Evolutionary conservation across 1,140 invertebrate species (phyloP).

Genomic region (Cyclargus thomasi): DNA sequence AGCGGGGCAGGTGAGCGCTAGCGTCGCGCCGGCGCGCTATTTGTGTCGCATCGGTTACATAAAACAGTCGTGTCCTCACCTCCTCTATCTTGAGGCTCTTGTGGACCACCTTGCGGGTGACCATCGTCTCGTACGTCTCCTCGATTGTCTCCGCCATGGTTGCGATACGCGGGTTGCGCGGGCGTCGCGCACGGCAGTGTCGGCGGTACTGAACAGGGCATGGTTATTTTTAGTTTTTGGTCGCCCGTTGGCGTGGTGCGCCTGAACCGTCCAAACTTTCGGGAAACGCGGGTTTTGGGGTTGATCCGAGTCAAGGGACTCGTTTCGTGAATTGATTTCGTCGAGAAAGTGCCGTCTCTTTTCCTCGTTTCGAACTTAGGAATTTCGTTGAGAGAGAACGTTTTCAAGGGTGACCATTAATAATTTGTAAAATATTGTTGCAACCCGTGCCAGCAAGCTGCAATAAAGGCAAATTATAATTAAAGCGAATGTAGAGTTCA

Average conservation of each 20-base stretch:
- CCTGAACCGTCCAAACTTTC: constrained; percentile 36
- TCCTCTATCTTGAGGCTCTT: constrained; percentile 81
- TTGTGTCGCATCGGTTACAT: constrained; percentile 65
- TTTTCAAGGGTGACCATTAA: constrained; percentile 11
- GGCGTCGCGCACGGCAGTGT: constrained; percentile 62
- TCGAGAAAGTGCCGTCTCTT: background rate
- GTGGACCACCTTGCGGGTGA: constrained; percentile 78
- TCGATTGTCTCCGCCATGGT: constrained; percentile 76
- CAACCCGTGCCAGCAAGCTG: constrained; percentile 17
- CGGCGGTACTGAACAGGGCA: constrained; percentile 62
- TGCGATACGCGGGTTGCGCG: constrained; percentile 58
- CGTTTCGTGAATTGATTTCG: constrained; percentile 6
- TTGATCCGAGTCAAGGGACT: constrained; percentile 38
- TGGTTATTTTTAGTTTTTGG: constrained; percentile 71
- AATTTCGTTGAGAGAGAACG: background rate
- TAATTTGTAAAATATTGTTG: constrained; percentile 2
- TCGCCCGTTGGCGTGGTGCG: constrained; percentile 50
- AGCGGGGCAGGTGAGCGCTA: constrained; percentile 58
- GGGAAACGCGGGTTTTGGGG: constrained; percentile 40
- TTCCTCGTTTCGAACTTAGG: background rate
- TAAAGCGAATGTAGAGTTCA: background rate
- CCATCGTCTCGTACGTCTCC: constrained; percentile 76
- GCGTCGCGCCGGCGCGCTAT: constrained; percentile 48
- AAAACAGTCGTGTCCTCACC: constrained; percentile 74
- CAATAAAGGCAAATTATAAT: constrained; percentile 10